These are phyloP conservation scores for Hippopotamus amphibius DNA, from an alignment of 2,113 vertebrate species.

Conservation along the genomic window DNA sequence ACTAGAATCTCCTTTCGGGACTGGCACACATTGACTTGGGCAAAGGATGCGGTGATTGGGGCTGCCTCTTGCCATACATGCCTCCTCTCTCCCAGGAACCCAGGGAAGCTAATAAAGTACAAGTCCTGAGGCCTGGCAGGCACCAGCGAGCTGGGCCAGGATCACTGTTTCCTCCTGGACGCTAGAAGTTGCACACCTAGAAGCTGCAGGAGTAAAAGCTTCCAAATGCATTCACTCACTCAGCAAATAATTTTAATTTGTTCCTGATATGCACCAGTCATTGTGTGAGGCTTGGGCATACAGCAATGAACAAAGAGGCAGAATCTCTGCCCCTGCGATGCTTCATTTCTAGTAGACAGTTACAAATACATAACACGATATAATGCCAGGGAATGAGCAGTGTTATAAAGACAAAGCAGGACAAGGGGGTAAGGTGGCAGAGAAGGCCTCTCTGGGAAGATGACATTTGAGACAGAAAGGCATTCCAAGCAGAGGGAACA, in stretches of 20 bases:
- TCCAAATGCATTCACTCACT: not conserved
- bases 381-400: not conserved
- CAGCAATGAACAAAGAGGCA: not conserved
- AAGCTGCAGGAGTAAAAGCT: not conserved
- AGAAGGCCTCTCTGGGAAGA: not conserved
- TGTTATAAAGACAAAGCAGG: not conserved
- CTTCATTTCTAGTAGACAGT: not conserved
- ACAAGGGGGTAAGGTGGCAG: not conserved
- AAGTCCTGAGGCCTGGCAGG: not conserved
- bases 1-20: not conserved
- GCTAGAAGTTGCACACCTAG: not conserved
- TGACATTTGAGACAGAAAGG: not conserved
- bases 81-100: not conserved
- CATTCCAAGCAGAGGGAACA: not conserved
- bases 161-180: not conserved
- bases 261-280: not conserved
- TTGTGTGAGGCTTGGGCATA: not conserved
- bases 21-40: accelerated
- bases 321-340: not conserved
- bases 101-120: not conserved
- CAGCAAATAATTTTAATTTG: not conserved
- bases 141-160: not conserved
- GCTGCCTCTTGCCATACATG: not conserved
- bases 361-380: not conserved
- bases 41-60: not conserved